Evolutionary conservation across 2,888 invertebrate species (phyloP), one percentile per base, ranked within the genome.

Genomic region (Cephus rjabovi): DNA sequence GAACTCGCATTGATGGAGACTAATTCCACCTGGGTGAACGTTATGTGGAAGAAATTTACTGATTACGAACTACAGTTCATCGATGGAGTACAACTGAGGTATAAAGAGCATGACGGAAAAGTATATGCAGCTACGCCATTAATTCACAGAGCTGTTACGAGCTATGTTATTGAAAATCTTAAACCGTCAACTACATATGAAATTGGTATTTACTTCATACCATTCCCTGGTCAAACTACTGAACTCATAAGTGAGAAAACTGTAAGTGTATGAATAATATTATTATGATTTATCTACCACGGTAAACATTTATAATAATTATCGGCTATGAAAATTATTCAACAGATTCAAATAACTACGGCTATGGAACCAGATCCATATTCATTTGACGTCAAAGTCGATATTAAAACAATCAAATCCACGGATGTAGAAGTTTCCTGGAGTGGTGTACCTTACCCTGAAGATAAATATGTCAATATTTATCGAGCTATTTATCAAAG

Each of bases 381-480:
- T 89, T 95, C 95, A 82, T 98, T 98, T 92, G 95, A 96, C 76
- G 95, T 97, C 4, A 94, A 93, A 11, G 94, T 98, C 4, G 96
- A 96, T 84, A 95, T 96, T 0, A 94, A 95, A 23, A 94, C 95
- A 80, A 94, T 97, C 0, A 96, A 96, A 83, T 93, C 96, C 0
- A 95, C 95, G 76, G 95, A 95, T 12, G 95, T 96, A 0, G 96
- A 96, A 87, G 93, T 98, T 11, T 93, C 94, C 9, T 97, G 97
- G 97, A 94, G 93, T 75, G 98, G 98, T 0, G 95, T 98, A 0
- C 98, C 98, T 0, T 95, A 96, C 84, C 98, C 98, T 0, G 96
- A 97, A 81, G 97, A 97, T 90, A 96, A 97, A 90, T 97, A 96
- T 92, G 96, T 98, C 75, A 96, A 97, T 84, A 97, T 98, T 86